Evolutionary conservation across 2,888 invertebrate species (phyloP), one percentile per base, ranked within the genome.

Genomic region (Volucella bombylans): DNA sequence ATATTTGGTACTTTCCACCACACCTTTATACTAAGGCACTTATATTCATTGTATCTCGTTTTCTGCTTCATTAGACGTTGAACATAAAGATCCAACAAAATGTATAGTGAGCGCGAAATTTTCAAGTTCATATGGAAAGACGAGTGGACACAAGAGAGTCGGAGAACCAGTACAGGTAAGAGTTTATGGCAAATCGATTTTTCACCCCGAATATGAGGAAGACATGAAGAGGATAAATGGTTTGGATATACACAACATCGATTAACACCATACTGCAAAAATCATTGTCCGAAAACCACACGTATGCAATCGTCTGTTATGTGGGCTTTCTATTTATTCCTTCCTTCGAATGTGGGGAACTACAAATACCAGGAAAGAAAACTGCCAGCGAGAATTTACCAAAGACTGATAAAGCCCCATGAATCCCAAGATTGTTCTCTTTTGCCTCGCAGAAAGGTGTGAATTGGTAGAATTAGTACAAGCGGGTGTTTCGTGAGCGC

Each of bases 51-150:
- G 50, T 67, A 41, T 72, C 72, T 72, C 61, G 65, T 72, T 79
- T 65, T 72, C 79, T 72, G 65, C 72, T 61, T 65, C 59, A 49
- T 57, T 69, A 23, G n/a, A 49, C 43, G 23, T 11, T 10, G n/a
- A 47, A 10, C 4, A 50, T 15, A 55, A 11, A 31, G 31, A 71
- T 64, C 8, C 6, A 47, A 14, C 23, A 14, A 49, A 65, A 39
- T 15, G 12, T 1, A 41, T 10, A 67, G 52, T 12, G n/a, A 41
- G 23, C 43, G 14, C 68, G 10, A 15, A 4, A 15, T 54, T 47
- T 62, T 69, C 68, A 73, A 80, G 80, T 74, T 64, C 80, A 54
- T 15, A 67, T 62, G n/a, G 49, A 68, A 73, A 55, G 39, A n/a
- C 12, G 50, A 67, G 45, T 62, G 12, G 49, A 39, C 18, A 41